These are phyloP conservation scores for Auanema sp. DNA, from an alignment of 2,888 invertebrate species.

Conservation along the genomic window DNA sequence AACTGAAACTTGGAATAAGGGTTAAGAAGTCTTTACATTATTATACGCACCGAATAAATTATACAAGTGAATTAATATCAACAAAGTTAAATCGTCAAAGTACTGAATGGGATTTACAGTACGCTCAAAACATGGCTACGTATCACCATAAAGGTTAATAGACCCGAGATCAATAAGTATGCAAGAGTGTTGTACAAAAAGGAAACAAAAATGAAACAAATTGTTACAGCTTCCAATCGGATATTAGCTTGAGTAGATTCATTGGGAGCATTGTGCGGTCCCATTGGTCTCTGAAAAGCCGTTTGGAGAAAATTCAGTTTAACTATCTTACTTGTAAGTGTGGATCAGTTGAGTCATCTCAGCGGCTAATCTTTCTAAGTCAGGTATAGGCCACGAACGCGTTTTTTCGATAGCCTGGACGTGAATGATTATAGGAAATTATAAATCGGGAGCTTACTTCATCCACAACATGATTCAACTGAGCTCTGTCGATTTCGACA, in stretches of 20 bases:
- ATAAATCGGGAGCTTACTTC: no score
- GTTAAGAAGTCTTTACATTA: conserved; percentile 1
- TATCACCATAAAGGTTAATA: no score
- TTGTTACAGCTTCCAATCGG: not conserved
- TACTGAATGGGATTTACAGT: no score
- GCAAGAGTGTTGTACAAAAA: conserved; percentile 40
- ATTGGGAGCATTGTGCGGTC: not conserved
- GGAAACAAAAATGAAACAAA: conserved; percentile 42
- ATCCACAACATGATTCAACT: not conserved
- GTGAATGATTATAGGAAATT: not conserved
- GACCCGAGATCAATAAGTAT: not conserved
- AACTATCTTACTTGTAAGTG: conserved; percentile 25
- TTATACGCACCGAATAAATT: conserved; percentile 2
- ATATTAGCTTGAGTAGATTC: not conserved
- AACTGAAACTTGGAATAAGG: conserved; percentile 1
- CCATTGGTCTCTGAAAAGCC: conserved; percentile 6
- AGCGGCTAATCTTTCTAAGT: conserved; percentile 53
- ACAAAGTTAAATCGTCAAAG: not conserved
- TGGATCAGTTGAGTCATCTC: conserved; percentile 48
- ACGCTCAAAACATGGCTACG: no score
- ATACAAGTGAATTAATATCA: conserved; percentile 3
- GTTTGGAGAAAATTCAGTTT: not conserved
- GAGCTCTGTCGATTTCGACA: conserved; percentile 14
- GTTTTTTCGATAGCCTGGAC: conserved; percentile 36
- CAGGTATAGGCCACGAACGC: conserved; percentile 49